Evolutionary conservation across 2,113 vertebrate genomes (phyloP).

Genomic region (Dipodomys merriami): DNA sequence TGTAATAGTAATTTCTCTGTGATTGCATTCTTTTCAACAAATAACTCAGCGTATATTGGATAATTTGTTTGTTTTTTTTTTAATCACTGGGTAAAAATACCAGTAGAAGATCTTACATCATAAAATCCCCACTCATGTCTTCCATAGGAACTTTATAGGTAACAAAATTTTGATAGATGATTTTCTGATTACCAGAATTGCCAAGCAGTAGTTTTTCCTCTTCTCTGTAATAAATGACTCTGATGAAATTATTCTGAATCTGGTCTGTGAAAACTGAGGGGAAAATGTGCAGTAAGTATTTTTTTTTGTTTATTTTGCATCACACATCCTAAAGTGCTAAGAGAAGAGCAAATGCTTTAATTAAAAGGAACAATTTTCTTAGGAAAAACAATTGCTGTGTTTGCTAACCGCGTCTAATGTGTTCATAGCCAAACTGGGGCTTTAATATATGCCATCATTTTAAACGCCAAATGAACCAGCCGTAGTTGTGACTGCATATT

Average conservation of each 20-base stretch:
- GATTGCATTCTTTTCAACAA: background rate
- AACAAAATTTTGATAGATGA: background rate
- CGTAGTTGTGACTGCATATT: conserved; percentile 81
- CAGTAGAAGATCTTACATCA: background rate
- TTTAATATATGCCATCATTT: conserved; percentile 83
- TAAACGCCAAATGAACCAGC: conserved; percentile 78
- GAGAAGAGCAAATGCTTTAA: conserved; percentile 84
- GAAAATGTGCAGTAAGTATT: conserved; percentile 42
- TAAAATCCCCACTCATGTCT: background rate
- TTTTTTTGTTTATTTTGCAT: conserved; percentile 75
- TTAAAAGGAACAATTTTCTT: conserved; percentile 82
- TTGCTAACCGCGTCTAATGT: conserved; percentile 82
- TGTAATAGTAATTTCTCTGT: background rate
- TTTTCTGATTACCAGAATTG: conserved; percentile 38
- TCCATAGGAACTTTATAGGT: background rate
- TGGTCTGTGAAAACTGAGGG: conserved; percentile 33
- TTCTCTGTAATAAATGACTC: background rate
- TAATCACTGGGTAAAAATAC: background rate
- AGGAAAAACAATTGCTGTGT: conserved; percentile 79
- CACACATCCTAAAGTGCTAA: conserved; percentile 73
- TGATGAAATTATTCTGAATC: conserved; percentile 41
- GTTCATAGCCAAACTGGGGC: conserved; percentile 68
- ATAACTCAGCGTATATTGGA: background rate
- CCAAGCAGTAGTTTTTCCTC: background rate
- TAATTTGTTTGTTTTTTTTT: background rate